Evolutionary conservation across 1,140 invertebrate species (phyloP).

Genomic region (Akabosia matsudoensis): DNA sequence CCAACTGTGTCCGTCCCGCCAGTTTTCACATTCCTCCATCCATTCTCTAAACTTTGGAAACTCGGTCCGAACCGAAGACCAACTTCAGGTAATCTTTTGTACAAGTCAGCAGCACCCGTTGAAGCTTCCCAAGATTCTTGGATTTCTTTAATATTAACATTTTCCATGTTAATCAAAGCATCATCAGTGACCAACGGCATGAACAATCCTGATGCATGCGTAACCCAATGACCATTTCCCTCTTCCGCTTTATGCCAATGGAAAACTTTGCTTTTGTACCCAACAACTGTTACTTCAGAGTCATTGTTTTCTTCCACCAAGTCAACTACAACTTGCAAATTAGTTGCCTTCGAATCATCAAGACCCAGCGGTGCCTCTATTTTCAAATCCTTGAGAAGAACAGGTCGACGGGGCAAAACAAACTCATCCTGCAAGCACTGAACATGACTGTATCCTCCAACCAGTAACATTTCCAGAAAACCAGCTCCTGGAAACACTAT

Average conservation of each 20-base stretch:
- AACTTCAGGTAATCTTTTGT: constrained; percentile 28
- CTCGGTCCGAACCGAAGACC: constrained; percentile 31
- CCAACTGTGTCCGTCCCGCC: neutral
- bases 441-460: neutral
- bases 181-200: neutral
- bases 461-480: constrained; percentile 32
- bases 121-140: neutral
- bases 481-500: constrained; percentile 28
- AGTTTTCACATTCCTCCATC: constrained; percentile 21
- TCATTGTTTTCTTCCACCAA: neutral
- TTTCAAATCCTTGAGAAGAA: constrained; percentile 27
- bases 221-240: neutral
- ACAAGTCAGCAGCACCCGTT: neutral
- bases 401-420: neutral
- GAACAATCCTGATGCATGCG: neutral
- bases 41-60: constrained; percentile 29
- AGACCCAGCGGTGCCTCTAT: constrained; percentile 30
- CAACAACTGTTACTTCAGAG: neutral
- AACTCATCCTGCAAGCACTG: constrained; percentile 15
- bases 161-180: neutral
- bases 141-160: neutral
- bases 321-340: neutral
- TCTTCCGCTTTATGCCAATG: constrained; percentile 4
- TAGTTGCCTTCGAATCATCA: neutral
- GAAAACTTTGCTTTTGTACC: neutral